A percentile compares a stretch with the other conserved stretches of the same genome.
Evolutionary conservation across 2,888 invertebrate species (phyloP).

Genomic region (Andrena bucephala): DNA sequence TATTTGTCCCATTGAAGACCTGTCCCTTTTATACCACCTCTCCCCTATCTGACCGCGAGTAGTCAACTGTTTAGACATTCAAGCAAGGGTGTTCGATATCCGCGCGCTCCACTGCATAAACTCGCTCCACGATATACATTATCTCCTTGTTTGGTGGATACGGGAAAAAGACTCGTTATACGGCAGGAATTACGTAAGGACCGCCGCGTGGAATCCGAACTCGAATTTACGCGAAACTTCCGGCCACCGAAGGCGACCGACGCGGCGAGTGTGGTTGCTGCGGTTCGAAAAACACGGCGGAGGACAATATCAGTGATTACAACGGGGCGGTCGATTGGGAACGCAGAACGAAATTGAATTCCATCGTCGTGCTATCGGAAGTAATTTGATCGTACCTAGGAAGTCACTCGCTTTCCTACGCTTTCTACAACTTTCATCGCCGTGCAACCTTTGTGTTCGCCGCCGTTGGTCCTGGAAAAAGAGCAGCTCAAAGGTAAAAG

Average conservation of each 20-base stretch:
- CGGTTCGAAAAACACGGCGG: conserved; percentile 55
- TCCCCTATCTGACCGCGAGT: background rate
- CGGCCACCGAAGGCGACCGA: background rate
- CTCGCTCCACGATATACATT: no score
- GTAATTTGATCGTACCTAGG: conserved; percentile 54
- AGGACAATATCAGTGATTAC: conserved; percentile 66
- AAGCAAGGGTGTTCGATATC: no score
- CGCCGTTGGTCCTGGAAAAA: background rate
- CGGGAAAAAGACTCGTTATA: conserved; percentile 16
- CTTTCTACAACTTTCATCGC: conserved; percentile 63
- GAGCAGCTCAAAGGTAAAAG: no score
- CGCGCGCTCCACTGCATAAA: no score
- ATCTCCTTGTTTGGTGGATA: background rate
- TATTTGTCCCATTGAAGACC: no score
- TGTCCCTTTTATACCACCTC: no score
- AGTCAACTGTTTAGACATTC: no score
- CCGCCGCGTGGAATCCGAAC: conserved; percentile 25
- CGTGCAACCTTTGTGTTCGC: conserved; percentile 16
- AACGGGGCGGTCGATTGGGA: conserved; percentile 33
- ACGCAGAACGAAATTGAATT: conserved; percentile 65
- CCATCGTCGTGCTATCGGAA: conserved; percentile 52
- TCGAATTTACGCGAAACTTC: conserved; percentile 36
- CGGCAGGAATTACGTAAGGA: conserved; percentile 27
- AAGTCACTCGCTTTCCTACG: conserved; percentile 46
- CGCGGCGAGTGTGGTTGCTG: conserved; percentile 31